Evolutionary conservation across 2,113 vertebrate genomes (phyloP), one percentile per base, ranked within the genome.

Genomic region (Petroica traversi): DNA sequence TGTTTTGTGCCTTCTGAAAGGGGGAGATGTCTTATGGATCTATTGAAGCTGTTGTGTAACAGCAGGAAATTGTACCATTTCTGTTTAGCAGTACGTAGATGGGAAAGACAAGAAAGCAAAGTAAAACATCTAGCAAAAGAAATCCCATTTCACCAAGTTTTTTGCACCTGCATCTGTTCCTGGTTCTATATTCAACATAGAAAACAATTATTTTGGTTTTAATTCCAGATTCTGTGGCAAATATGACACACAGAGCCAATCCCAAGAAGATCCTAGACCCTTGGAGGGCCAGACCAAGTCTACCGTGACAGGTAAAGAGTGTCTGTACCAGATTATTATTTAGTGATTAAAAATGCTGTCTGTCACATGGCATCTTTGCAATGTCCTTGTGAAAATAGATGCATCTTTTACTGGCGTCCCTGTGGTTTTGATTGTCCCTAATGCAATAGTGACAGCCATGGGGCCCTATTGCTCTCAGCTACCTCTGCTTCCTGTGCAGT

Each of bases 401-500:
- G 31, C 34, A 55, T 80, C 67, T 79, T 89, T 89, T 71, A 33
- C 19, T 13, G 46, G 11, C 7, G 55, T 91, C 82, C 61, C 34
- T n/a, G 19, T 73, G 78, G 74, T 69, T 85, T 76, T 82, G 14
- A 85, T 76, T 93, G 67, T 63, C 75, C 43, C 67, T 67, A 61
- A n/a, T 33, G 63, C 58, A 66, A 14, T 20, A 85, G 74, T 36
- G 74, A 23, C 71, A 77, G 55, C 94, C 88, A 59, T 58, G 75
- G 67, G 88, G 79, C 74, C 41, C 75, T 79, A 62, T 25, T 89
- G 74, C 78, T 93, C 36, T 85, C 92, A 88, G 78, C 75, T 87
- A 79, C 69, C 55, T 73, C 88, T 90, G 67, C 46, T 63, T 96
- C 88, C 88, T 90, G 88, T 74, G 92, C 94, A 89, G 2, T 51